These are phyloP conservation scores for Lagria hirta DNA, from an alignment of 2,888 invertebrate genomes.

Conservation along the genomic window DNA sequence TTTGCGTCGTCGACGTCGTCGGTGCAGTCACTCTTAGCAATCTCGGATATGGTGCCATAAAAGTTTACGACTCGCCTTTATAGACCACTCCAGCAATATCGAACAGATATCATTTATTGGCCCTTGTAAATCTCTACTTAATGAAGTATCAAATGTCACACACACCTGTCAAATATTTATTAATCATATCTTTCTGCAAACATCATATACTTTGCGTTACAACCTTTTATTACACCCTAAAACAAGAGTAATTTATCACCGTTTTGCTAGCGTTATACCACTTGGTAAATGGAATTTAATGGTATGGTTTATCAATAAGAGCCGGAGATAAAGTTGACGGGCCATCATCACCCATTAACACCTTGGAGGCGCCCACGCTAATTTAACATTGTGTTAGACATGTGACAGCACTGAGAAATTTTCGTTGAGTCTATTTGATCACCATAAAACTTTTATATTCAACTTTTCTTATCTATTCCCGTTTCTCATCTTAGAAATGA, in stretches of 20 bases:
- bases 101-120: slow-evolving; percentile 53
- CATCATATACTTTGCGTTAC: slow-evolving; percentile 32
- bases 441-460: too few relatives aligned
- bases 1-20: slow-evolving; percentile 14
- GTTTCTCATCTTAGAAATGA: too few relatives aligned
- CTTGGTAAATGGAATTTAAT: slow-evolving; percentile 24
- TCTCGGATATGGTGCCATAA: slow-evolving; percentile 48
- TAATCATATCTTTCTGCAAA: slow-evolving; percentile 40
- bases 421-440: too few relatives aligned
- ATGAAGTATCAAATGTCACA: slow-evolving; percentile 51
- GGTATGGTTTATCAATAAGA: slow-evolving; percentile 21
- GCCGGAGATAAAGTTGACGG: slow-evolving; percentile 19
- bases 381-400: too few relatives aligned
- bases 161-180: slow-evolving; percentile 50
- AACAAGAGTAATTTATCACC: slow-evolving; percentile 25
- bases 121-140: slow-evolving; percentile 52
- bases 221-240: slow-evolving; percentile 25
- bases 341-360: slow-evolving; percentile 19
- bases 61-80: slow-evolving; percentile 51
- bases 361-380: slow-evolving; percentile 14
- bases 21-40: slow-evolving; percentile 32
- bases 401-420: too few relatives aligned
- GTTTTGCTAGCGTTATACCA: slow-evolving; percentile 20
- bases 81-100: slow-evolving; percentile 50
- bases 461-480: too few relatives aligned